phyloP scores from a whole-genome alignment of 2,888 invertebrate species.

The Drosophila phalerata region DNA sequence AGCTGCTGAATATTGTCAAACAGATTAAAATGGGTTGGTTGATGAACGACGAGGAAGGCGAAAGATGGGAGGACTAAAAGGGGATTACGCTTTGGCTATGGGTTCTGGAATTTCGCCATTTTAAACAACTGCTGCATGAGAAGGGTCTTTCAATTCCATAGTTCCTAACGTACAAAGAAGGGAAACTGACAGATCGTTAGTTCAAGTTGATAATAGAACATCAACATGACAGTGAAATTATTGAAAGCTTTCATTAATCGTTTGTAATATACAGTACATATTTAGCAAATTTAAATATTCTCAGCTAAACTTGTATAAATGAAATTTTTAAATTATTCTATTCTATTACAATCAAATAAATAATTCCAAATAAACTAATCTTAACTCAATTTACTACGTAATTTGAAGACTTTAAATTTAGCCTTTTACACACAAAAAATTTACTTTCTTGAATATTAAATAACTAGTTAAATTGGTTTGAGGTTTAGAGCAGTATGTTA shows the following conservation, averaged over 20 bases:
- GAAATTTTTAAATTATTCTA: no score
- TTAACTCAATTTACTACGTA: background rate
- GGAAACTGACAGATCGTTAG: background rate
- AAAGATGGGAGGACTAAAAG: background rate
- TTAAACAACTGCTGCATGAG: background rate
- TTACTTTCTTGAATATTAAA: background rate
- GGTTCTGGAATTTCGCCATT: constrained; percentile 4
- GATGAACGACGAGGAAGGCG: background rate
- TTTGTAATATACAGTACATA: background rate
- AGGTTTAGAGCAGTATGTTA: background rate
- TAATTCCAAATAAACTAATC: no score
- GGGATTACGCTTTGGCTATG: background rate
- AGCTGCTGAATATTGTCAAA: constrained; percentile 48
- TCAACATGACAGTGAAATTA: no score
- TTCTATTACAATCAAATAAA: background rate
- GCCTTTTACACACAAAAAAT: background rate
- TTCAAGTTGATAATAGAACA: background rate
- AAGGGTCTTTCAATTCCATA: constrained; percentile 12
- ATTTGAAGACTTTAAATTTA: background rate
- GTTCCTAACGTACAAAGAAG: constrained; percentile 1
- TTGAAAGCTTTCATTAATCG: no score
- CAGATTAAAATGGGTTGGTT: constrained; percentile 43
- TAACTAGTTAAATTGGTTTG: no score
- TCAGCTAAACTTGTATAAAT: background rate
- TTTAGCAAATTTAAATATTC: background rate